Base-by-base conservation (phyloP, 2,797 vertebrate species). In the Galago senegalensis region DNA sequence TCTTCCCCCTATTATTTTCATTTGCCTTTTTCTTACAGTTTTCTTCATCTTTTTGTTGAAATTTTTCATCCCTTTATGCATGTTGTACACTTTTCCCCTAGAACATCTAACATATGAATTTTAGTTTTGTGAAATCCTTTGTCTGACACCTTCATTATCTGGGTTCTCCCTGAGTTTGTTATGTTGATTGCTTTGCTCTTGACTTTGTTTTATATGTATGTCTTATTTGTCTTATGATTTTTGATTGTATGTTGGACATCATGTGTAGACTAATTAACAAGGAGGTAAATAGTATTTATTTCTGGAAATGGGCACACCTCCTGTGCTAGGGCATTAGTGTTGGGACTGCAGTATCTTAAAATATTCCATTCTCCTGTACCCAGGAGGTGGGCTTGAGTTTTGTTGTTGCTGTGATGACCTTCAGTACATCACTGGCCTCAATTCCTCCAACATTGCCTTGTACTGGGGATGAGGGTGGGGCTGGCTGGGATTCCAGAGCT, bases 11-110 rank as follows among this genome's bases (percentile, higher is more conserved):
- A 5, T 46, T 65, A 43, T 76, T 65, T 67, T 29, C 31, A n/a
- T 85, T 75, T 91, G 70, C 25, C 60, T 92, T 85, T 86, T 53
- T 67, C 82, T 77, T 58, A 85, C 9, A 29, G 16, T 34, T 86
- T 49, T 49, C 49, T 31, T 3, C 31, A 65, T 76, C 27, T 61
- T 16, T 67, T n/a, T 92, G 80, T 27, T 84, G 25, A 75, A 83
- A 75, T 40, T n/a, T 49, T 73, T 37, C 56, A 27, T 85, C 7
- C 40, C 40, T 43, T 43, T 43, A 43, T 43, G 40, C 40, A 43
- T 43, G 40, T 43, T 43, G 40, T 43, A 43, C 40, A 43, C 40
- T 43, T 43, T 43, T 7, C 40, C 46, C 21, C 14, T n/a, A 27
- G 21, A 76, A 14, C 8, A 72, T 72, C 63, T 89, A 56, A 70